Evolutionary conservation across 2,797 vertebrate genomes (phyloP), one percentile per base, ranked within the genome.

Genomic region (Mallotus villosus): DNA sequence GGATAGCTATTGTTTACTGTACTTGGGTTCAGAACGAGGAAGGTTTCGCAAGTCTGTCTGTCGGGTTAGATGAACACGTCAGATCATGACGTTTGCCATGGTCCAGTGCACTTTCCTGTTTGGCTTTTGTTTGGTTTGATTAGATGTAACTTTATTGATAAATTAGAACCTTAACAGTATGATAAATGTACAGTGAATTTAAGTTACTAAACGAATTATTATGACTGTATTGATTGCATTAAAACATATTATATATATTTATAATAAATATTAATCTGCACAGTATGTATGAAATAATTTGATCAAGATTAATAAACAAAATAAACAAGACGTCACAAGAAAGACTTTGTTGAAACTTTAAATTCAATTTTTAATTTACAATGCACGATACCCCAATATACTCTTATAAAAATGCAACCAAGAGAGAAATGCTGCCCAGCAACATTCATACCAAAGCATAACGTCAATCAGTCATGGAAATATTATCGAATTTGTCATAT

Each of bases 321-420:
- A 17, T 64, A 60, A 58, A 68, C 34, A 67, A 22, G 21, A 79
- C 80, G 67, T 16, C 53, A 22, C 1, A 19, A 41, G 11, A 19
- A 22, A 63, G 24, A 49, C 34, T 69, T 0, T 7, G 25, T 25
- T 70, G 1, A 74, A 68, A 63, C 85, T 89, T 91, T 86, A 72
- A 85, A 87, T 68, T 85, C 78, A 85, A 81, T 73, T 93, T 46
- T 93, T 92, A 90, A 92, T 92, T 91, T 90, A 91, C 77, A 89
- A 85, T 84, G 86, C 85, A 82, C 81, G 72, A 83, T 78, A 83
- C 70, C 78, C 55, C 82, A 74, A 37, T 78, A 70, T 82, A 80
- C 63, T 78, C 62, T 67, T 85, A 86, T 88, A 87, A 89, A 91
- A 80, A 77, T 83, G 82, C 88, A 65, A 83, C 81, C 75, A 71